phyloP scores from a whole-genome alignment of 2,797 vertebrate genomes.

The Tragelaphus oryx region DNA sequence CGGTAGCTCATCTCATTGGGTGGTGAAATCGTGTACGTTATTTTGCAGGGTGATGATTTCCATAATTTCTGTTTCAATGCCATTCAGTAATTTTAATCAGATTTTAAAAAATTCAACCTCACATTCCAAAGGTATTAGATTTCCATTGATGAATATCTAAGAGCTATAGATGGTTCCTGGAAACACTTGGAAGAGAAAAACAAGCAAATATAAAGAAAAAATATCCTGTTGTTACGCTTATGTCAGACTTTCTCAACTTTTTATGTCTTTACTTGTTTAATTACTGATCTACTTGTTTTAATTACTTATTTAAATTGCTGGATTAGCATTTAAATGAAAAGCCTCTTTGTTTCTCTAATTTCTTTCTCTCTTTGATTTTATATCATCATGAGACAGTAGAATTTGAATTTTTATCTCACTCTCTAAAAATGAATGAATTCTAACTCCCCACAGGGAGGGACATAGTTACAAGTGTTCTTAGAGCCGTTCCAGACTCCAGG shows the following conservation, averaged over 20 bases:
- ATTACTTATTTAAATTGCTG: constrained; percentile 29
- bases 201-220: too few species aligned
- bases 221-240: neutral
- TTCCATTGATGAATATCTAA: neutral
- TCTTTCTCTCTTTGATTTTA: neutral
- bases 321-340: constrained; percentile 34
- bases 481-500: neutral
- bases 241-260: neutral
- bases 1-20: neutral
- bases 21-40: neutral
- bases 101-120: neutral
- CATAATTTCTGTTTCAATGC: neutral
- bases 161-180: neutral
- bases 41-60: neutral
- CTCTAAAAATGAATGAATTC: constrained; percentile 24
- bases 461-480: neutral
- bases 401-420: constrained; percentile 30
- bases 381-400: neutral
- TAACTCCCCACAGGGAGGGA: neutral
- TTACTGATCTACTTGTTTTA: neutral
- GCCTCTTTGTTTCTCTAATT: neutral
- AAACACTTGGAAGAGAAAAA: neutral
- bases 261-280: neutral
- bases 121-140: neutral
- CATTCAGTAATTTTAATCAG: neutral